phyloP scores from a whole-genome alignment of 2,888 invertebrate genomes.

The Mactromeris polynyma region DNA sequence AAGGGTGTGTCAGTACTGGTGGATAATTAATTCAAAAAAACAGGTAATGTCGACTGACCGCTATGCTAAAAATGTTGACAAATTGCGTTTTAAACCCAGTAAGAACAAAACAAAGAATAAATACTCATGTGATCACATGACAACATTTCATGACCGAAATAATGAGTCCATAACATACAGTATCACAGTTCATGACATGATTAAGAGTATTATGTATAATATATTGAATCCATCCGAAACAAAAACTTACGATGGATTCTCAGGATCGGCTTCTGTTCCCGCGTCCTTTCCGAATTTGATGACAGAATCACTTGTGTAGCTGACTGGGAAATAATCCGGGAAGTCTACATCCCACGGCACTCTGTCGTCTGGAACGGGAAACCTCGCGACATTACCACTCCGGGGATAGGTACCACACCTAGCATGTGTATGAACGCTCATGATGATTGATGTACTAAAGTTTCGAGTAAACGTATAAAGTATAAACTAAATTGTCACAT shows the following conservation, averaged over 20 bases:
- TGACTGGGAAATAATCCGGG: slow-evolving; percentile 92
- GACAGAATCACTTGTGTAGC: slow-evolving; percentile 91
- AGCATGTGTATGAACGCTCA: slow-evolving; percentile 58
- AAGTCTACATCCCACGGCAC: slow-evolving; percentile 92
- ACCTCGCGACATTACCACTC: slow-evolving; percentile 87
- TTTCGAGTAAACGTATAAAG: neutral
- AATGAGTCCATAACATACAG: too few species aligned
- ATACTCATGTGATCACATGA: too few species aligned
- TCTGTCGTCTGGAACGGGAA: slow-evolving; percentile 92
- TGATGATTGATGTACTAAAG: neutral
- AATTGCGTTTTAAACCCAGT: too few species aligned
- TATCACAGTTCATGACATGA: too few species aligned
- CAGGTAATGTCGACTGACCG: too few species aligned
- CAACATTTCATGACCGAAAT: too few species aligned
- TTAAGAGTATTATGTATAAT: too few species aligned
- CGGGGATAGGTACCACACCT: slow-evolving; percentile 69
- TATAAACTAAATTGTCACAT: neutral
- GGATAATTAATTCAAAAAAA: too few species aligned
- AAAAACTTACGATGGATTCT: slow-evolving; percentile 43
- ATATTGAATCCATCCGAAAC: neutral
- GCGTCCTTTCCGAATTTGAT: slow-evolving; percentile 33
- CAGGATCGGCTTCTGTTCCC: slow-evolving; percentile 55
- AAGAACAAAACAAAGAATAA: too few species aligned
- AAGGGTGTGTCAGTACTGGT: too few species aligned
- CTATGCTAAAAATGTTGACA: too few species aligned